These are phyloP conservation scores for Phrynosoma platyrhinos DNA, from an alignment of 2,113 vertebrate genomes.

Conservation along the genomic window DNA sequence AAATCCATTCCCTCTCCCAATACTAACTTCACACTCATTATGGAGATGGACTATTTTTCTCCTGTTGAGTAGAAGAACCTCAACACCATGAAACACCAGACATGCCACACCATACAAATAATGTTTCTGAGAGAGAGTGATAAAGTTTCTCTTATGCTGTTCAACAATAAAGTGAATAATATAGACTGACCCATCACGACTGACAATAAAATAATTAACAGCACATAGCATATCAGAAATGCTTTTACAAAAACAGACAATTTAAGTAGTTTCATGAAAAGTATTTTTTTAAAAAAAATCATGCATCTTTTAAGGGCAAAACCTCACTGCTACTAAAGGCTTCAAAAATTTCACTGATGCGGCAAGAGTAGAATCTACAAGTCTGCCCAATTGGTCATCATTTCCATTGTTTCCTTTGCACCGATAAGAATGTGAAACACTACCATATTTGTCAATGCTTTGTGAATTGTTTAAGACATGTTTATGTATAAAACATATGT, in stretches of 20 bases:
- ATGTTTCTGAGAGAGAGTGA: slow-evolving; percentile 61
- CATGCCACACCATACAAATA: slow-evolving; percentile 61
- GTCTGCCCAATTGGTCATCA: slow-evolving; percentile 55
- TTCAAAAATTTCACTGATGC: slow-evolving; percentile 67
- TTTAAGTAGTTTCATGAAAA: slow-evolving; percentile 61
- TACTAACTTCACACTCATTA: not conserved
- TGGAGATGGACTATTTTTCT: slow-evolving; percentile 57
- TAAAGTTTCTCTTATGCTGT: slow-evolving; percentile 72
- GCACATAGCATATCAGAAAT: slow-evolving; percentile 70
- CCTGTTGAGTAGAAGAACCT: slow-evolving; percentile 63
- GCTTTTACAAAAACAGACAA: slow-evolving; percentile 56
- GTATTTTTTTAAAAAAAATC: no score
- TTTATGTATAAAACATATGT: not conserved
- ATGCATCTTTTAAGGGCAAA: slow-evolving; percentile 51
- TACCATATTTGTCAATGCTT: slow-evolving; percentile 45
- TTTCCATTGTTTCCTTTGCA: slow-evolving; percentile 61
- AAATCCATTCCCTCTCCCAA: not conserved
- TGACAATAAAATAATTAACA: slow-evolving; percentile 70
- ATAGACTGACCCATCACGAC: slow-evolving; percentile 71
- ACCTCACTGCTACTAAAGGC: slow-evolving; percentile 67
- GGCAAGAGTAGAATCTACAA: slow-evolving; percentile 67
- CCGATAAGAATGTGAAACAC: slow-evolving; percentile 70
- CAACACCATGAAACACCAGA: slow-evolving; percentile 57
- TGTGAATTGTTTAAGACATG: not conserved
- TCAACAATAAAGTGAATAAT: slow-evolving; percentile 73